Conservation (phyloP, 2,797 vertebrate species). For the Bryconaethiops microstoma region DNA sequence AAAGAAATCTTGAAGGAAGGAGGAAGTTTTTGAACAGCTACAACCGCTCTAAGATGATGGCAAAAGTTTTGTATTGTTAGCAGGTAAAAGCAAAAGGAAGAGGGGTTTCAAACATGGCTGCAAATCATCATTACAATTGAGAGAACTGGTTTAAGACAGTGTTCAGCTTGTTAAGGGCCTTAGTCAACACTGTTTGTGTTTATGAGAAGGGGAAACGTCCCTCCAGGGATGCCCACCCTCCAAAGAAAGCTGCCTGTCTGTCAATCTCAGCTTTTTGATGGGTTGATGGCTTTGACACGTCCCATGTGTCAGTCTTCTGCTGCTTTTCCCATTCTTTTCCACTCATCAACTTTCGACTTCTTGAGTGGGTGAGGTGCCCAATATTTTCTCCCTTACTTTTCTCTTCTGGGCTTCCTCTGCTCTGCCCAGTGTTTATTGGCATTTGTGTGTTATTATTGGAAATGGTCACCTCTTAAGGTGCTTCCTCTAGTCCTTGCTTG, state of each 20-base stretch:
- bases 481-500: constrained; percentile 31
- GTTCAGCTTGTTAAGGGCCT: no score
- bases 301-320: constrained; percentile 35
- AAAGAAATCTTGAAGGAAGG: no score
- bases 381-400: constrained; percentile 40
- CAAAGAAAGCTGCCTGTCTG: constrained; percentile 21
- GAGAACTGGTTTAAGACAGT: no score
- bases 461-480: constrained; percentile 27
- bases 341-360: constrained; percentile 38
- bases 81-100: no score
- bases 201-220: background rate
- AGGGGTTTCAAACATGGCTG: no score
- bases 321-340: constrained; percentile 35
- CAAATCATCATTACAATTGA: no score
- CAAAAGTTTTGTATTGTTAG: no score
- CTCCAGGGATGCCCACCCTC: constrained; percentile 20
- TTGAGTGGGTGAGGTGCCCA: constrained; percentile 34
- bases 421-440: background rate
- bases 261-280: constrained; percentile 40
- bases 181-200: background rate
- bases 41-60: no score
- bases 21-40: no score
- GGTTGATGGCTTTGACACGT: constrained; percentile 28
- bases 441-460: constrained; percentile 18
- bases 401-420: constrained; percentile 62